These are phyloP conservation scores for Nineta flava DNA, from an alignment of 2,888 invertebrate species.

Conservation along the genomic window DNA sequence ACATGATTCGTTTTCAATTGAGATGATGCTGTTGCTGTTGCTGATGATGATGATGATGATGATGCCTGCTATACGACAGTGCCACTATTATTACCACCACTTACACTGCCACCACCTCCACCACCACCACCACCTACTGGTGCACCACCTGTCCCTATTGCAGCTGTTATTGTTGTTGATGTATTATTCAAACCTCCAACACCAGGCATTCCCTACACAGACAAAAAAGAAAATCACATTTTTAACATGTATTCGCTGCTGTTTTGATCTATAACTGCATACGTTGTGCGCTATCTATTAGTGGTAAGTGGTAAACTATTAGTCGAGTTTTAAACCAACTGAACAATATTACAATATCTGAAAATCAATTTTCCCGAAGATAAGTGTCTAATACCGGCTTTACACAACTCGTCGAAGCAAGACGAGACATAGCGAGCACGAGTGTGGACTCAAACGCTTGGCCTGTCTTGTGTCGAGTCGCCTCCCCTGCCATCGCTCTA, in stretches of 20 bases:
- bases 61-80: slow-evolving; percentile 7
- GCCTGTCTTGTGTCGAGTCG: too few relatives aligned
- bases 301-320: too few relatives aligned
- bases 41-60: background rate
- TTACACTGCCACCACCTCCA: background rate
- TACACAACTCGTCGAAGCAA: too few relatives aligned
- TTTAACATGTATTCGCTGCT: too few relatives aligned
- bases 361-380: too few relatives aligned
- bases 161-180: slow-evolving; percentile 6
- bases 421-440: too few relatives aligned
- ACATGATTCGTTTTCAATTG: background rate
- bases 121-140: background rate
- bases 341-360: too few relatives aligned
- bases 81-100: slow-evolving; percentile 1
- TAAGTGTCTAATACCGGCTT: too few relatives aligned
- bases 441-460: too few relatives aligned
- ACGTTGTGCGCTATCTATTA: background rate
- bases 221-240: background rate
- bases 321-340: too few relatives aligned
- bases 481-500: too few relatives aligned
- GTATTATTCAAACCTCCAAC: slow-evolving; percentile 1
- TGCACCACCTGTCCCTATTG: slow-evolving; percentile 1
- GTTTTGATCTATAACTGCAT: background rate
- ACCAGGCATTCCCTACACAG: slow-evolving; percentile 5
- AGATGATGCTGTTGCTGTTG: too few relatives aligned